Evolutionary conservation across 2,113 vertebrate genomes (phyloP).

Genomic region (Xenus cinereus): DNA sequence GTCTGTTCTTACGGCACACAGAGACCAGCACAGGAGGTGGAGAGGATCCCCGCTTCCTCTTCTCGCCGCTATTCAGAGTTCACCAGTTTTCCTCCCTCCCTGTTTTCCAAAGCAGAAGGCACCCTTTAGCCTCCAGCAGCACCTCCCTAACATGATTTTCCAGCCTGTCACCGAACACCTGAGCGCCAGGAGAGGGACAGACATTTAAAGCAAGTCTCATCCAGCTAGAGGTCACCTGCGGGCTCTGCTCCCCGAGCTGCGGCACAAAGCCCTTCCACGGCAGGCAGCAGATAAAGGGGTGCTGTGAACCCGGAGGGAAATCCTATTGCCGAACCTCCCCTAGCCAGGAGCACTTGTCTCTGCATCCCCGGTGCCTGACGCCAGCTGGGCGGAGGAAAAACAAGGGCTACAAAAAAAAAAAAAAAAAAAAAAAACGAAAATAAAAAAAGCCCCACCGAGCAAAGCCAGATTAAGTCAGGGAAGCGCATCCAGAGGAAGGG

Average conservation of each 20-base stretch:
- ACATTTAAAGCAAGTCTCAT: background rate
- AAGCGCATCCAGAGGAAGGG: background rate
- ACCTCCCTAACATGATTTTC: background rate
- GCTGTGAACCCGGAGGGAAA: background rate
- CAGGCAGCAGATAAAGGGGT: background rate
- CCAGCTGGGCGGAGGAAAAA: conserved; percentile 10
- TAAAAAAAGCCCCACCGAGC: background rate
- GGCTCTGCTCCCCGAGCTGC: background rate
- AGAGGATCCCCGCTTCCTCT: background rate
- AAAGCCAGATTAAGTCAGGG: background rate
- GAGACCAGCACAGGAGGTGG: background rate
- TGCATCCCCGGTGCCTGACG: background rate
- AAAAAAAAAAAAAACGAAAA: background rate
- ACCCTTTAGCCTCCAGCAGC: background rate
- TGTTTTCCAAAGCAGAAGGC: background rate
- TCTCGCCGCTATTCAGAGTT: background rate
- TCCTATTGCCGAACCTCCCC: background rate
- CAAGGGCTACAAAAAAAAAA: background rate
- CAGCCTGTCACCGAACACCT: background rate
- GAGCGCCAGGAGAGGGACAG: background rate
- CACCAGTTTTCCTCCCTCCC: background rate
- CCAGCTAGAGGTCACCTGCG: background rate
- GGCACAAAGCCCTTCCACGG: background rate
- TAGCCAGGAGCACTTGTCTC: background rate
- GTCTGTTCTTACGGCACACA: background rate